These are phyloP conservation scores for Propithecus coquereli DNA, from an alignment of 2,113 vertebrate species.

Conservation along the genomic window DNA sequence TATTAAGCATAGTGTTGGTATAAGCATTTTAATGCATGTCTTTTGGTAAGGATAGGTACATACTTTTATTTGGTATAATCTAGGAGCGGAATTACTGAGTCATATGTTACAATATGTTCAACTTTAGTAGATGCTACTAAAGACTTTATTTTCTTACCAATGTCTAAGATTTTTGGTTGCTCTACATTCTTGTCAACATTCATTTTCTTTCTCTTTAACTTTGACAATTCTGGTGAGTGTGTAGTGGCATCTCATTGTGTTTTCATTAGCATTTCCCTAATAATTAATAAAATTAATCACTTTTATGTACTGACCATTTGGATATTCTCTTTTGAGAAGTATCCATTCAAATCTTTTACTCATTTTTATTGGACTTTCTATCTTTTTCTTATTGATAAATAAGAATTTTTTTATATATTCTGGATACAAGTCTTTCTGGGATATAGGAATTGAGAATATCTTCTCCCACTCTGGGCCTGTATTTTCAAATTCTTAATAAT, in stretches of 20 bases:
- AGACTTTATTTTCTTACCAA: background rate
- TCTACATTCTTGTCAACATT: background rate
- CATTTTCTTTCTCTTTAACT: background rate
- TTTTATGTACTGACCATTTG: background rate
- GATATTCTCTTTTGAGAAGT: background rate
- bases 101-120: background rate
- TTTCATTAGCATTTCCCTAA: background rate
- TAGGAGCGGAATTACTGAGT: background rate
- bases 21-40: background rate
- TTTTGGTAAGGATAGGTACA: background rate
- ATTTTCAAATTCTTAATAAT: background rate
- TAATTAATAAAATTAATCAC: background rate
- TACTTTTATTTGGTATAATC: background rate
- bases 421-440: background rate
- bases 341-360: background rate
- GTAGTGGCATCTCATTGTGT: background rate
- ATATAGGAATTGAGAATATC: background rate
- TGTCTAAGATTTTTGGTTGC: background rate
- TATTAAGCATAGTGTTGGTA: background rate
- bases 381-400: background rate
- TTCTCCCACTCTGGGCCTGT: background rate
- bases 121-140: background rate
- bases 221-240: background rate
- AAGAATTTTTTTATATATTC: background rate
- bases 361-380: background rate